Evolutionary conservation across 2,888 invertebrate species (phyloP), one percentile per base, ranked within the genome.

Genomic region (Orthosia gracilis): DNA sequence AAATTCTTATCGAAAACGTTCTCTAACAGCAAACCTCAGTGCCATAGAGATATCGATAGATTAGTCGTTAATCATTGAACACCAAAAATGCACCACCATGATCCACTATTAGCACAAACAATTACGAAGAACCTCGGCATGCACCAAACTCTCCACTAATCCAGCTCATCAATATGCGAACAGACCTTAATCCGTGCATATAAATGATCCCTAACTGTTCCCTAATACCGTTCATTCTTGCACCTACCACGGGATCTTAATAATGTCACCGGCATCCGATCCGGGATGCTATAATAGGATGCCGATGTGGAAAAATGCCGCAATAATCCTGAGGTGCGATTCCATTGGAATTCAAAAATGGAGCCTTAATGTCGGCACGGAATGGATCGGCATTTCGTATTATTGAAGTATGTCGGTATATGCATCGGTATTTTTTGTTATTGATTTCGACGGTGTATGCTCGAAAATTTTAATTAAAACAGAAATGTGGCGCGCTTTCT

Each of bases 271-370:
- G 90, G 90, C 88, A 90, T 89, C 80, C 87, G 82, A 80, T 82
- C 78, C 80, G 73, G 76, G 73, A 83, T 82, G 88, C 88, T 89
- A 95, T 95, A 95, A 95, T 95, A 89, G 95, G 85, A 93, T 94
- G 89, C 95, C 95, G 89, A 92, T 88, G 94, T 87, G 94, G 91
- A 93, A 94, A 94, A 93, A 95, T 94, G 92, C 90, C 92, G 87
- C 90, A 93, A 94, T 92, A 92, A 92, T 91, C 86, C 88, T 86
- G 72, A 91, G 91, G 90, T 91, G 90, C 90, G 88, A 91, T 89
- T 90, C 87, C 89, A 92, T 92, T 89, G 93, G 94, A 93, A 94
- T 94, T 94, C 92, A 94, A 94, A 94, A 94, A 93, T 90, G 88
- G 85, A 83, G 83, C 82, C 77, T 73, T 79, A 86, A 87, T 88